Conservation (phyloP, 2,888 invertebrate genomes). For the Automeris io region DNA sequence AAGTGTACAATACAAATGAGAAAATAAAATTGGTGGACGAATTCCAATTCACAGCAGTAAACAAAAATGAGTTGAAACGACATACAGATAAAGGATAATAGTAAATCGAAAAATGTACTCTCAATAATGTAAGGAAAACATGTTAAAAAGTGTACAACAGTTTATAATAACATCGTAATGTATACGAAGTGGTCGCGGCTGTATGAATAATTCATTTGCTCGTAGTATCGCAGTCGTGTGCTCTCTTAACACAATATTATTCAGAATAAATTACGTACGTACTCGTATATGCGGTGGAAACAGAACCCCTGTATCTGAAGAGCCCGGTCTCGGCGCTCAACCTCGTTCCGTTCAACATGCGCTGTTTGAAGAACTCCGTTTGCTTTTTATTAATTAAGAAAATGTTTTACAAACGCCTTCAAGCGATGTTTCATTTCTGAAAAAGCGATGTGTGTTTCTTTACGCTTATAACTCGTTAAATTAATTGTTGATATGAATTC, state of each 20-base stretch:
- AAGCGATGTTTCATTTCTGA: not conserved
- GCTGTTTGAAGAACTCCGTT: not conserved
- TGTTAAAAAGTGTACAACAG: not conserved
- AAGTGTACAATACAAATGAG: too few relatives aligned
- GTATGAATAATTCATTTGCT: slow-evolving; percentile 1
- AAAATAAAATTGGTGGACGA: too few relatives aligned
- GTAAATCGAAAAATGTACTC: too few relatives aligned
- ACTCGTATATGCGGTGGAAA: not conserved
- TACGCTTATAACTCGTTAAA: too few relatives aligned
- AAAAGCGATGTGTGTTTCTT: not conserved
- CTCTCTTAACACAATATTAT: slow-evolving; percentile 1
- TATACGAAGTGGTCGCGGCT: not conserved
- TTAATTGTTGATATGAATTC: too few relatives aligned
- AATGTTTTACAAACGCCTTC: not conserved
- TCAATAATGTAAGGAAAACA: too few relatives aligned
- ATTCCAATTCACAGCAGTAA: too few relatives aligned
- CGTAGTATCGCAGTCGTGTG: not conserved
- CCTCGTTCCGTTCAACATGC: not conserved
- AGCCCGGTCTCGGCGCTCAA: not conserved
- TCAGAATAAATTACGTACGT: not conserved
- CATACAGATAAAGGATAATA: too few relatives aligned
- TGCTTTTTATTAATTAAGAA: not conserved
- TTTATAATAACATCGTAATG: not conserved
- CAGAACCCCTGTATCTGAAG: too few relatives aligned
- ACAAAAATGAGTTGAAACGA: too few relatives aligned